A percentile compares a stretch with the other conserved stretches of the same genome.
Conservation (phyloP, 2,888 invertebrate genomes). For the Oxytorus armatus region DNA sequence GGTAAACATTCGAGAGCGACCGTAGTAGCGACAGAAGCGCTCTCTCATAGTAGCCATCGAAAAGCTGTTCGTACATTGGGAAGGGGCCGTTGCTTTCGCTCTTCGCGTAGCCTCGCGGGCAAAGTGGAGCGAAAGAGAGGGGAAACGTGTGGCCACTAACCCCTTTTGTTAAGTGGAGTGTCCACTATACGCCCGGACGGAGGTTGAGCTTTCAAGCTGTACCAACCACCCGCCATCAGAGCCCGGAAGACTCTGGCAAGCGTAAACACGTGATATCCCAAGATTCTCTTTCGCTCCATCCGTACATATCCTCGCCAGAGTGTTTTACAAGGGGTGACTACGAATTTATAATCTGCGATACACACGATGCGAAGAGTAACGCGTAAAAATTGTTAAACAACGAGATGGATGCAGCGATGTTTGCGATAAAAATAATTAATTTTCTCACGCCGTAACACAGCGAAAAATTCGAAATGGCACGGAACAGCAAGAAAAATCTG, state of each 20-base stretch:
- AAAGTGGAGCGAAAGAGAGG: constrained; percentile 45
- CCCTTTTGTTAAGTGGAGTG: constrained; percentile 74
- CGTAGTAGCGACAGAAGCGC: constrained; percentile 19
- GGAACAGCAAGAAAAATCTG: background rate
- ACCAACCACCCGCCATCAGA: constrained; percentile 58
- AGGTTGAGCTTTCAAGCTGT: constrained; percentile 66
- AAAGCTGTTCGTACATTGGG: constrained; percentile 29
- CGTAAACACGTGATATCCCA: constrained; percentile 71
- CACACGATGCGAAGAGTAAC: constrained; percentile 12
- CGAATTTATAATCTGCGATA: constrained; percentile 15
- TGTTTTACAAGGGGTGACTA: constrained; percentile 18
- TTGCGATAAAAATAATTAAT: background rate
- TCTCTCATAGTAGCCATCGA: constrained; percentile 24
- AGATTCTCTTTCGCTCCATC: constrained; percentile 60
- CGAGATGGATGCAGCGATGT: too few species aligned
- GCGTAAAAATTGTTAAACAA: background rate
- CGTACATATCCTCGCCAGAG: background rate
- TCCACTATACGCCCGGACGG: constrained; percentile 73
- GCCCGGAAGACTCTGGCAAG: constrained; percentile 63
- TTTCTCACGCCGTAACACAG: background rate
- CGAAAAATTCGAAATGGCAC: background rate
- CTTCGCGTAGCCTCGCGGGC: constrained; percentile 26
- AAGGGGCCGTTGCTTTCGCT: constrained; percentile 44
- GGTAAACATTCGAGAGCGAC: constrained; percentile 34
- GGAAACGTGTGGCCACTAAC: constrained; percentile 62